Evolutionary conservation across 2,888 invertebrate genomes (phyloP).

Genomic region (Serrognathus titanus): DNA sequence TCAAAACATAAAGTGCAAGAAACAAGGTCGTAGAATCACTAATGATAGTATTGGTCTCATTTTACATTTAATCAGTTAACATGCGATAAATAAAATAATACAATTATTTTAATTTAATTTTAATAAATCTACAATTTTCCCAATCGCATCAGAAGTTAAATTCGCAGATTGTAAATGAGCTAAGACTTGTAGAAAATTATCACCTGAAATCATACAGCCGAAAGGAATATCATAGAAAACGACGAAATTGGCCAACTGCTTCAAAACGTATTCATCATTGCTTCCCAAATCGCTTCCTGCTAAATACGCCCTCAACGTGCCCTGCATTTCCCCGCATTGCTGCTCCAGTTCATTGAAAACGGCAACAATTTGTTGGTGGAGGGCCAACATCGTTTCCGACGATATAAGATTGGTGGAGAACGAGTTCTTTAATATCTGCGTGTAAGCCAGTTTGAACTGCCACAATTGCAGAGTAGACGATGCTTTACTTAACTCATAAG

Average conservation of each 20-base stretch:
- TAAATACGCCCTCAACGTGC: conserved; percentile 46
- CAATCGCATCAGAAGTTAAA: conserved; percentile 7
- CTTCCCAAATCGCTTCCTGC: conserved; percentile 46
- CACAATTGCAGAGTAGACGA: conserved; percentile 57
- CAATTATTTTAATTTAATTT: neutral
- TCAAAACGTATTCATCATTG: conserved; percentile 40
- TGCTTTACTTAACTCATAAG: too few species aligned
- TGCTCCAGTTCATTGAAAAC: conserved; percentile 51
- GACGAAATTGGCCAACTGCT: conserved; percentile 54
- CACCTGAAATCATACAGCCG: conserved; percentile 1
- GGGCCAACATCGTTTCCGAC: conserved; percentile 59
- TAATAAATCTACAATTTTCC: conserved; percentile 4
- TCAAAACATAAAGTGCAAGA: too few species aligned
- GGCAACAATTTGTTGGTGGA: conserved; percentile 56
- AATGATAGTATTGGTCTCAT: neutral
- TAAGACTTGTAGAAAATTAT: conserved; percentile 7
- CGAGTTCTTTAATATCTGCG: conserved; percentile 49
- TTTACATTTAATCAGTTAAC: too few species aligned
- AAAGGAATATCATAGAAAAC: conserved; percentile 59
- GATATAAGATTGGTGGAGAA: conserved; percentile 54
- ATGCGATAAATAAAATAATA: neutral
- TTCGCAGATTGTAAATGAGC: conserved; percentile 3
- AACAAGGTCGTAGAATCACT: neutral
- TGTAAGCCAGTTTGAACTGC: conserved; percentile 67
- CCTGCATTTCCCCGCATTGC: too few species aligned